Base-by-base conservation (phyloP, 2,888 invertebrate species). In the Mesoligia furuncula region DNA sequence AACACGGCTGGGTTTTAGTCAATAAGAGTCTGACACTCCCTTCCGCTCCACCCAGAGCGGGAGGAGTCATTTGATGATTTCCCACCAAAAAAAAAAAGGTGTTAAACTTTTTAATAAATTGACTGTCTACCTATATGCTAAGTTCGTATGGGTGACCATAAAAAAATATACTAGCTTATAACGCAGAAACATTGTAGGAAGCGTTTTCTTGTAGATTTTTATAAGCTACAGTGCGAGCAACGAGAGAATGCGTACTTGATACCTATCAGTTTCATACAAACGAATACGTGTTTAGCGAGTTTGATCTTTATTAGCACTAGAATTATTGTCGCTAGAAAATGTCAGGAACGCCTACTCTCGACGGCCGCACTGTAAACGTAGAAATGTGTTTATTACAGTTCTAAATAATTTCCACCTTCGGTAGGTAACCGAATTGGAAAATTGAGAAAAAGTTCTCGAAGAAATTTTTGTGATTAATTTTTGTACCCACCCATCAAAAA, bases 401-500 rank as follows among this genome's bases (percentile, higher is more conserved):
- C 42, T 9, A 9, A 27, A 20, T 9, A 39, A 66, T 39, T 20
- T 71, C 8, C 57, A 31, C 39, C 13, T 39, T 42, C 9, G 1
- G 31, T 77, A 2, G 1, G n/a, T 62, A 62, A 54, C 17, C n/a
- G 51, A 79, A n/a, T n/a, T n/a, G n/a, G n/a, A n/a, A 79, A 42
- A 1, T 17, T 15, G 4, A 54, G 54, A 24, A 27, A 17, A 51
- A 62, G 45, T 69, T 54, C 17, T 51, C 2, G n/a, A 68, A 68
- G 15, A 36, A 8, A 70, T 15, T 42, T 51, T 51, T n/a, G 4
- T 27, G 24, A 42, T 45, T 20, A 27, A 31, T 31, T 20, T 48
- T 31, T 68, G 2, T 31, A 31, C n/a, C 15, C 59, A 68, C 31
- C 20, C 15, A 24, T 48, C 31, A 13, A 48, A 45, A 77, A 8